Evolutionary conservation across 2,797 vertebrate species (phyloP).

Genomic region (Paratrypauchen microcephalus): DNA sequence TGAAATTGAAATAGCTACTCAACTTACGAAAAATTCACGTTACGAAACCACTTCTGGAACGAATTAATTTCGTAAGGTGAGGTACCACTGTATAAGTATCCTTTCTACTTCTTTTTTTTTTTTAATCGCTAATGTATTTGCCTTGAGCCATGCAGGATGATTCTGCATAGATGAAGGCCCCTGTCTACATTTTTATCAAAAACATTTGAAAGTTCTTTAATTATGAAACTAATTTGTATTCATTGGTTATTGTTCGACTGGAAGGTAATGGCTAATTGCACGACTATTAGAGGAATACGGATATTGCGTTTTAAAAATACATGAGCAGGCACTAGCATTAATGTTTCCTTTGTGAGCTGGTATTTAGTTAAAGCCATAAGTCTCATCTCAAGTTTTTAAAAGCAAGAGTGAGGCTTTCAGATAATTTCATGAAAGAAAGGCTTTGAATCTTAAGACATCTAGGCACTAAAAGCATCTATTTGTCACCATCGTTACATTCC

Average conservation of each 20-base stretch:
- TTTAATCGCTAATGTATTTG: too few relatives aligned
- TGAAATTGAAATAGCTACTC: too few relatives aligned
- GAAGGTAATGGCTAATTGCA: constrained; percentile 33
- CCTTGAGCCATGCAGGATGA: too few relatives aligned
- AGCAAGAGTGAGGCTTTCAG: constrained; percentile 2
- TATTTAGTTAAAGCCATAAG: background rate
- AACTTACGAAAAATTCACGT: too few relatives aligned
- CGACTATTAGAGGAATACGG: constrained; percentile 11
- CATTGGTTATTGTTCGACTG: constrained; percentile 20
- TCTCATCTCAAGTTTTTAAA: background rate
- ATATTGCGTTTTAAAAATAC: constrained; percentile 20
- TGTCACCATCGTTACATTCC: constrained; percentile 3
- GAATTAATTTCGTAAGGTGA: too few relatives aligned
- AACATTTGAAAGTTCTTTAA: constrained; percentile 29
- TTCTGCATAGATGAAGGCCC: too few relatives aligned
- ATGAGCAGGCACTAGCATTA: constrained; percentile 8
- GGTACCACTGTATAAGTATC: too few relatives aligned
- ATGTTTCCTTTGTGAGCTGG: constrained; percentile 10
- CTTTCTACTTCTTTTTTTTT: too few relatives aligned
- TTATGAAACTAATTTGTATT: constrained; percentile 30
- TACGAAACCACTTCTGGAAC: too few relatives aligned
- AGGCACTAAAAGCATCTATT: constrained; percentile 8
- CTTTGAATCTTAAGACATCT: background rate
- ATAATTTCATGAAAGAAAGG: background rate
- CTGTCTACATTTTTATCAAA: constrained; percentile 28